phyloP scores from a whole-genome alignment of 2,888 invertebrate species.

The Phlogophora meticulosa region DNA sequence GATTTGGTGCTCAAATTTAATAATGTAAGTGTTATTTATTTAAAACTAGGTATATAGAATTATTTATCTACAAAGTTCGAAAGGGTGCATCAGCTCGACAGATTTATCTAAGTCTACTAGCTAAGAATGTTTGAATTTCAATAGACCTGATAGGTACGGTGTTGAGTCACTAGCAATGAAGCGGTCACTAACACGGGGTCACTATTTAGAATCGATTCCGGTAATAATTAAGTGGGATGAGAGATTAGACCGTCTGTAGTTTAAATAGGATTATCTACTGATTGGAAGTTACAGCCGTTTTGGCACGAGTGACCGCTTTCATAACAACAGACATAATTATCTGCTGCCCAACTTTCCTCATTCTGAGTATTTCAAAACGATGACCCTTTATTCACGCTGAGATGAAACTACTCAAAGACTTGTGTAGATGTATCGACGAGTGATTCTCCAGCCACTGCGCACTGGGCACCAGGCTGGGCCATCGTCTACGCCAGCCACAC shows the following conservation, averaged over 20 bases:
- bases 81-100: constrained; percentile 81
- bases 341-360: constrained; percentile 17
- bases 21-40: constrained; percentile 88
- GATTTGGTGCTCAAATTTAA: constrained; percentile 91
- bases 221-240: constrained; percentile 9
- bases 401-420: constrained; percentile 40
- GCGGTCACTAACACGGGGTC: constrained; percentile 33
- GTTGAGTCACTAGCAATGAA: constrained; percentile 55
- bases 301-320: constrained; percentile 22
- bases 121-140: constrained; percentile 70
- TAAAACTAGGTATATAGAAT: constrained; percentile 85
- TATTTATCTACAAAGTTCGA: constrained; percentile 87
- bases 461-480: constrained; percentile 25
- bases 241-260: not conserved
- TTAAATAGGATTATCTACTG: constrained; percentile 10
- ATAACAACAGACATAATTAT: constrained; percentile 2
- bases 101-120: constrained; percentile 78
- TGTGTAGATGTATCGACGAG: constrained; percentile 26
- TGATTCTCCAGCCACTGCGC: constrained; percentile 21
- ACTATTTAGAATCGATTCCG: not conserved
- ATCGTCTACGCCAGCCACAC: constrained; percentile 47
- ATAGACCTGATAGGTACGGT: constrained; percentile 66
- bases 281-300: not conserved
- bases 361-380: constrained; percentile 51
- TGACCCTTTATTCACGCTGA: constrained; percentile 42